phyloP scores from a whole-genome alignment of 2,113 vertebrate genomes.

The Uria aalge region DNA sequence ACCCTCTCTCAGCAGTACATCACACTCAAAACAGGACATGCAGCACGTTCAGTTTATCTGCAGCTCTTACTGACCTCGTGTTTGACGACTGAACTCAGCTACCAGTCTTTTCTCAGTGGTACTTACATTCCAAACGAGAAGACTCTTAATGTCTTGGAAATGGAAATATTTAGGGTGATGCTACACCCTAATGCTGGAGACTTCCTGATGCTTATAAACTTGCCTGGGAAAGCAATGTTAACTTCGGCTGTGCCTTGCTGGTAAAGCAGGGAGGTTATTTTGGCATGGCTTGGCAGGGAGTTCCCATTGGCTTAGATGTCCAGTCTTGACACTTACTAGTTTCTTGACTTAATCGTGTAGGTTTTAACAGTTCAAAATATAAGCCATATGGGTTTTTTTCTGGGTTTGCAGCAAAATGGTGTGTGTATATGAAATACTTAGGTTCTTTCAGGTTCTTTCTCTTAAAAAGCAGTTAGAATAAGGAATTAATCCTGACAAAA shows the following conservation, averaged over 20 bases:
- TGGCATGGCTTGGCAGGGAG: background rate
- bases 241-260: background rate
- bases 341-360: background rate
- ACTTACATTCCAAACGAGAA: conserved; percentile 10
- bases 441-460: background rate
- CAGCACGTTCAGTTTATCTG: background rate
- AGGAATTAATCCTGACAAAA: background rate
- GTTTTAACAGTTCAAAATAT: background rate
- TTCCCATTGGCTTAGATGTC: background rate
- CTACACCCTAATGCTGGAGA: background rate
- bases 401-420: background rate
- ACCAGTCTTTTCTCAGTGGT: background rate
- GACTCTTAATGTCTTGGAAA: background rate
- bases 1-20: background rate
- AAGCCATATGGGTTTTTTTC: background rate
- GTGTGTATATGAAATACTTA: background rate
- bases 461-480: background rate
- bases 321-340: background rate
- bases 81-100: background rate
- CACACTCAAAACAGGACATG: background rate
- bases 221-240: background rate
- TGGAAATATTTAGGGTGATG: background rate
- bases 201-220: conserved; percentile 12
- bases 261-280: background rate
- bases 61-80: background rate